Evolutionary conservation across 2,888 invertebrate genomes (phyloP).

Genomic region (Therioaphis trifolii): DNA sequence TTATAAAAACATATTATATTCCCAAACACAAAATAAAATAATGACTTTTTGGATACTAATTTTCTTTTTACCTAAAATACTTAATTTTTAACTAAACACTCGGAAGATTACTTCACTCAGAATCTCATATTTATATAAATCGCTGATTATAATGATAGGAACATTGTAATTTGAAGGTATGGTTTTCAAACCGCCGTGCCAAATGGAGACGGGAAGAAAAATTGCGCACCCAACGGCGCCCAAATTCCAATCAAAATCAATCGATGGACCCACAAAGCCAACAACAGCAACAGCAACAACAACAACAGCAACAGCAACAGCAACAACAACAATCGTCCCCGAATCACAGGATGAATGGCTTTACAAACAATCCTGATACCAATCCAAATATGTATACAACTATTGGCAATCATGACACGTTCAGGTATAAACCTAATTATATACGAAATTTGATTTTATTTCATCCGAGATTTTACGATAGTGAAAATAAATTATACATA

Average conservation of each 20-base stretch:
- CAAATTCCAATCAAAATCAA: slow-evolving; percentile 69
- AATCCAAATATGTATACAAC: slow-evolving; percentile 73
- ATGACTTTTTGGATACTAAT: no score
- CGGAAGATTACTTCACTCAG: no score
- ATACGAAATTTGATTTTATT: background rate
- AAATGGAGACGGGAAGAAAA: slow-evolving; percentile 99
- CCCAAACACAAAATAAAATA: no score
- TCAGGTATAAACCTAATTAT: slow-evolving; percentile 77
- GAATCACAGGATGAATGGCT: slow-evolving; percentile 70
- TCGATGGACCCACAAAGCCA: slow-evolving; percentile 69
- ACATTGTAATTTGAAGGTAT: slow-evolving; percentile 79
- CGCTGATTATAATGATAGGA: no score
- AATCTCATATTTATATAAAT: no score
- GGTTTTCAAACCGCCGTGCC: slow-evolving; percentile 99
- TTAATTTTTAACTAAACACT: no score
- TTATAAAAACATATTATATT: no score
- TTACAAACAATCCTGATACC: slow-evolving; percentile 73
- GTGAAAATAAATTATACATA: no score
- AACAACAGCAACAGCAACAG: slow-evolving; percentile 63
- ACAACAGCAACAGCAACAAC: slow-evolving; percentile 68
- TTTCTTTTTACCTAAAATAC: no score
- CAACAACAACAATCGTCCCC: slow-evolving; percentile 68
- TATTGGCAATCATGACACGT: slow-evolving; percentile 72
- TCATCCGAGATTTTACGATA: no score
- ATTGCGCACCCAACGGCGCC: slow-evolving; percentile 82